Evolutionary conservation across 1,140 invertebrate species (phyloP), one percentile per base, ranked within the genome.

Genomic region (Nautilus pompilius): DNA sequence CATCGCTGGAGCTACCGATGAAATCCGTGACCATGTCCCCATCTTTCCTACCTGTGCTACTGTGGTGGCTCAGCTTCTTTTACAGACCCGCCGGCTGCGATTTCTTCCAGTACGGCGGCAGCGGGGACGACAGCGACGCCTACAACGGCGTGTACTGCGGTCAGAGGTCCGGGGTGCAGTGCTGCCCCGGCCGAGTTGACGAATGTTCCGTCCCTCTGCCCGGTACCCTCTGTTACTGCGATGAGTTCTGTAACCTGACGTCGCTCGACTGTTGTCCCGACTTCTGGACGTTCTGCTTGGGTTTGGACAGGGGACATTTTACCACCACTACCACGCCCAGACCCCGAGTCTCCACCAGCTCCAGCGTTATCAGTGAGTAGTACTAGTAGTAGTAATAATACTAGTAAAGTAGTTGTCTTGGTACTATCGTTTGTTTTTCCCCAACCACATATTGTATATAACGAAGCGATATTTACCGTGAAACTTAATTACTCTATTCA

Each of bases 191-290:
- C 15, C 81, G 92, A 36, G 80, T 87, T 66, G 92, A 94, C 76
- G 84, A 87, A 5, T 94, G 92, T 76, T 87, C 89, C 1, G 84
- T 88, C 24, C 91, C 90, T 10, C 91, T 93, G 66, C 68, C 85
- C 84, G 80, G 75, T 28, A 93, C 93, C 0, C 75, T 91, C 3
- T 97, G 95, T 80, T 96, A 97, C 81, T 97, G 95, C 76, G 95
- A 97, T 82, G 86, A 91, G 67, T 96, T 96, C 83, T 97, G 94
- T 83, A 89, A 93, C 82, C 88, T 53, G 82, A 86, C 75, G 86
- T 58, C 68, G 5, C 59, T 62, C 29, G 92, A 93, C 75, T 96
- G 93, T 76, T 96, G 94, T 78, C 93, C 93, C 0, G 94, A 97
- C 80, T 96, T 89, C 79, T 87, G 84, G 78, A 83, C 83, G 0